Base-by-base conservation (phyloP, 2,113 vertebrate species). In the Actenoides hombroni region DNA sequence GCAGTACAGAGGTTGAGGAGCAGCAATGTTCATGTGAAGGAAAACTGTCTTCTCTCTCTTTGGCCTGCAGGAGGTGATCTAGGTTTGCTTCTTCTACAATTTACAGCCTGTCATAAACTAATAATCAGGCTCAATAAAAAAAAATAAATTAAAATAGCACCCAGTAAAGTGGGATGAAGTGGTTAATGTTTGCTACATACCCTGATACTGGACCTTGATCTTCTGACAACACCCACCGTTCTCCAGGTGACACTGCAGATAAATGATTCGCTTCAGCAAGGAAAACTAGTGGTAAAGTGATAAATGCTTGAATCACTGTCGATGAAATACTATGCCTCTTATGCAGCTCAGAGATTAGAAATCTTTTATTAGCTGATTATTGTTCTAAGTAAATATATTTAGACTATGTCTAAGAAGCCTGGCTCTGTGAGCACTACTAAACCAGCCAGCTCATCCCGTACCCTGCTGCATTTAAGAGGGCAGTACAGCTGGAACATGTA, bases 101-200 rank as follows among this genome's bases (percentile, higher is more conserved):
- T 88, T 84, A 73, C 60, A 71, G 39, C 73, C 59, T 68, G 29
- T 51, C 1, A 29, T 84, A 94, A 94, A 96, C 80, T 90, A 86
- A 87, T 97, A 86, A 92, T 75, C 65, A 89, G 59, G 24, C 44
- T 94, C 59, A 74, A 46, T 90, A 93, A 91, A 96, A 33, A 42
- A 64, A 64, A 64, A 87, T 16, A 42, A 60, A 88, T 91, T 51
- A 77, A 95, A 96, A 70, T 83, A 84, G 48, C 64, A 71, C 85
- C 80, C 81, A 53, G 26, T 76, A 65, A 68, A 73, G 56, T 84
- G 88, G 24, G 63, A 48, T 79, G 79, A 80, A 95, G 82, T 86
- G 83, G 95, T 96, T 98, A 97, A 98, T 97, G 76, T 97, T 97
- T 96, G 90, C 94, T 91, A 37, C 86, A 48, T 94, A 76, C 78